Percentiles rank a stretch among this genome's conserved stretches.
These are phyloP conservation scores for Atrichornis clamosus DNA, from an alignment of 2,113 vertebrate species.

Conservation along the genomic window DNA sequence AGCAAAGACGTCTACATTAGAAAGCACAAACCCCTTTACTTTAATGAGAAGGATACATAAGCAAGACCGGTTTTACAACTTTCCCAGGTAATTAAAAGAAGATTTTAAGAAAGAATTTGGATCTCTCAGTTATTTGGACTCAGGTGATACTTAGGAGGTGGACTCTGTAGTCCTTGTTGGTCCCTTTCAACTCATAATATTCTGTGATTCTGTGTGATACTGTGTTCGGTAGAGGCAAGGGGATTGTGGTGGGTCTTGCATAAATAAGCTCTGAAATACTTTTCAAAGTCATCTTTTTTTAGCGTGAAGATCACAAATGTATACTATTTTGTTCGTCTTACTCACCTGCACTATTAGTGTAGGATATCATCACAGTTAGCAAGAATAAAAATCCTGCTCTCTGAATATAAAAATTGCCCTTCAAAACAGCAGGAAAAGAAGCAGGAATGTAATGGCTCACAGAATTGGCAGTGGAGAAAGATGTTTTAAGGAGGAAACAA, in stretches of 20 bases:
- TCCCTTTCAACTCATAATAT: background rate
- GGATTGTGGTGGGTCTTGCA: fast-evolving
- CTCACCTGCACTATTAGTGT: background rate
- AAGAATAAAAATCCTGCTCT: background rate
- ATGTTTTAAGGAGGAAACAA: background rate
- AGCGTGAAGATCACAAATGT: background rate
- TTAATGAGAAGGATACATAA: background rate
- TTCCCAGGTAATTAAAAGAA: background rate
- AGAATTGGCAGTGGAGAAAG: background rate
- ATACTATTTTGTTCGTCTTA: background rate
- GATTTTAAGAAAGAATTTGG: background rate
- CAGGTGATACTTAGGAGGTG: background rate
- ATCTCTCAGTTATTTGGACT: background rate
- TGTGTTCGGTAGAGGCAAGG: background rate
- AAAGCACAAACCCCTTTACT: background rate
- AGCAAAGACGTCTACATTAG: background rate
- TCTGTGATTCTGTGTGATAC: background rate
- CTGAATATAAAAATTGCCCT: background rate
- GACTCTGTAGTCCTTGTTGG: background rate
- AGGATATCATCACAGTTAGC: background rate
- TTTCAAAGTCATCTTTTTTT: background rate
- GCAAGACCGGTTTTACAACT: background rate
- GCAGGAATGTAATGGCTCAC: background rate
- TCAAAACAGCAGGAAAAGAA: background rate
- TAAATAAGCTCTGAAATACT: background rate